Evolutionary conservation across 2,797 vertebrate species (phyloP), one percentile per base, ranked within the genome.

Genomic region (Pseudomugil gertrudae): DNA sequence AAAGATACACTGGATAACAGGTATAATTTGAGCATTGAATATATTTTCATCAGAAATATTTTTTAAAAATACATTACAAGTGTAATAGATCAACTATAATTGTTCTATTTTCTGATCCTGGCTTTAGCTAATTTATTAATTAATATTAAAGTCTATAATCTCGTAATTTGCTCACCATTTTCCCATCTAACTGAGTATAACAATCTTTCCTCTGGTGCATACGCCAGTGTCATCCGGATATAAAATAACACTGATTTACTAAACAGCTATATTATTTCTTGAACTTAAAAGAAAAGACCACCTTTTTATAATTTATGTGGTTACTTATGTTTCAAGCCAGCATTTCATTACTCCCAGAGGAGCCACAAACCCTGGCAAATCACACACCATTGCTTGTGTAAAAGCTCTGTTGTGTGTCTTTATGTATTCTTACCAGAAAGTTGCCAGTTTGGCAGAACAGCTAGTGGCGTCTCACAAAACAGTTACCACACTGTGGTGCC

Each of bases 281-380:
- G 17, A 63, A 38, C 30, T 47, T 13, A 60, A 71, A 83, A 45
- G 36, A 57, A 83, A 70, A 72, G 59, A 70, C 67, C 72, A 56
- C 24, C 17, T 66, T 70, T 62, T 57, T 73, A 52, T 72, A 74
- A 69, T 80, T 74, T 78, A 38, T 58, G 60, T 53, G 74, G 57
- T 68, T 69, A 81, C 83, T 89, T 85, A 81, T 66, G 80, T 88
- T 87, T 86, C 85, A 88, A 54, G 72, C 72, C 82, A 80, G 79
- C 86, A 88, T 88, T 89, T 84, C 76, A 88, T 75, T 88, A 81
- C 83, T 80, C 86, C 82, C 88, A 0, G n/a, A 66, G 86, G 86
- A 81, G 56, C 72, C 50, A 54, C 78, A 80, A 86, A 83, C 43
- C 63, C 54, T n/a, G 30, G 69, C 67, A 70, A 83, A 81, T 11